A percentile compares a stretch with the other conserved stretches of the same genome.
Evolutionary conservation across 2,113 vertebrate species (phyloP).

Genomic region (Nannospalax galili): DNA sequence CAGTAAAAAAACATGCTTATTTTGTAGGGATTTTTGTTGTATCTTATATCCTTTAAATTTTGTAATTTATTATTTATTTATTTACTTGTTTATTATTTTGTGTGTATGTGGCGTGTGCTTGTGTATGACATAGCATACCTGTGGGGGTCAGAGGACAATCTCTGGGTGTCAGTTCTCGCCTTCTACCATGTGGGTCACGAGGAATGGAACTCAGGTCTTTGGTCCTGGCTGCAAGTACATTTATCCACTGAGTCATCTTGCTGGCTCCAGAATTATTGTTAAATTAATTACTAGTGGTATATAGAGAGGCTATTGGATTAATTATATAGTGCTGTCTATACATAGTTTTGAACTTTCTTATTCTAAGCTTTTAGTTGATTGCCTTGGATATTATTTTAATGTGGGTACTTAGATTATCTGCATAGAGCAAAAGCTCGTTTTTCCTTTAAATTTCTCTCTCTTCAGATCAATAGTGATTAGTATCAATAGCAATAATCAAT

Average conservation of each 20-base stretch:
- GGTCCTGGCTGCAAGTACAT: too few species aligned
- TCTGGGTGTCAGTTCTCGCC: too few species aligned
- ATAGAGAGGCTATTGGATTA: background rate
- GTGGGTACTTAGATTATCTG: background rate
- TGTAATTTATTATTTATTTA: too few species aligned
- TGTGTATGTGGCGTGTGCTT: too few species aligned
- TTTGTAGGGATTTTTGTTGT: constrained; percentile 23
- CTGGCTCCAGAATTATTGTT: background rate
- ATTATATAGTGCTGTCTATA: background rate
- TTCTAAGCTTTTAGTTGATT: constrained; percentile 29
- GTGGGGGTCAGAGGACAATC: too few species aligned
- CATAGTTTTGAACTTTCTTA: constrained; percentile 7
- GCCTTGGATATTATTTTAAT: background rate
- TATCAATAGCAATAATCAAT: background rate
- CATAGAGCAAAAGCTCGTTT: background rate
- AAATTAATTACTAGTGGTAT: background rate
- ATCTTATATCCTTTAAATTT: background rate
- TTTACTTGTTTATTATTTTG: too few species aligned
- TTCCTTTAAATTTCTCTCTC: background rate
- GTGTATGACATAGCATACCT: too few species aligned
- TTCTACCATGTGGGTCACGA: too few species aligned
- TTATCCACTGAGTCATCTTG: too few species aligned
- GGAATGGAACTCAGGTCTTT: too few species aligned
- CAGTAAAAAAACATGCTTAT: constrained; percentile 3
- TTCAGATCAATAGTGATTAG: background rate